Evolutionary conservation across 2,113 vertebrate genomes (phyloP).

Genomic region (Penelope pileata): DNA sequence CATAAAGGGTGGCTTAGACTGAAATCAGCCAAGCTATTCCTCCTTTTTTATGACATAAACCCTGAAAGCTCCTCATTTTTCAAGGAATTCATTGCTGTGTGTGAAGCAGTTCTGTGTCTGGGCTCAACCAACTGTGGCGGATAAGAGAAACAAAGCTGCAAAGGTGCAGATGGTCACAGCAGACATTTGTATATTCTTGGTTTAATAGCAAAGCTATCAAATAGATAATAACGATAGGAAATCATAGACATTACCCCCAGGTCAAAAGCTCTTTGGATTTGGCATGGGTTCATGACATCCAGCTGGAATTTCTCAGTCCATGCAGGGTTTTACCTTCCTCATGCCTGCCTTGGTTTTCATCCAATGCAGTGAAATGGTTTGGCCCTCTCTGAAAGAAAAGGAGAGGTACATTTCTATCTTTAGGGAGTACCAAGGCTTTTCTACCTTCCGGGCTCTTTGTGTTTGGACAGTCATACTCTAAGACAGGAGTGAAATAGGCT

Average conservation of each 20-base stretch:
- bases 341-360: not conserved
- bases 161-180: not conserved
- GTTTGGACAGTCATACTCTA: not conserved
- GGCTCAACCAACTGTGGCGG: not conserved
- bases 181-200: not conserved
- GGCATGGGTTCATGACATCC: not conserved
- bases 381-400: not conserved
- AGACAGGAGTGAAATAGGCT: not conserved
- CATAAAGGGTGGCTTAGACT: not conserved
- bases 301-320: not conserved
- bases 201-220: not conserved
- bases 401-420: rapidly evolving
- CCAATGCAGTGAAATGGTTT: not conserved
- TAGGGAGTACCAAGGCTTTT: not conserved
- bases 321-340: not conserved
- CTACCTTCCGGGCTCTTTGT: not conserved
- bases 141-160: not conserved
- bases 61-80: not conserved
- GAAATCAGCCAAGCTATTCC: not conserved
- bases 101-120: not conserved
- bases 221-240: not conserved
- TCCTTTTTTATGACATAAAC: not conserved
- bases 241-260: not conserved
- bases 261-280: not conserved
- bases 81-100: not conserved